Base-by-base conservation (phyloP, 1,140 invertebrate genomes). In the Cyclina sinensis region DNA sequence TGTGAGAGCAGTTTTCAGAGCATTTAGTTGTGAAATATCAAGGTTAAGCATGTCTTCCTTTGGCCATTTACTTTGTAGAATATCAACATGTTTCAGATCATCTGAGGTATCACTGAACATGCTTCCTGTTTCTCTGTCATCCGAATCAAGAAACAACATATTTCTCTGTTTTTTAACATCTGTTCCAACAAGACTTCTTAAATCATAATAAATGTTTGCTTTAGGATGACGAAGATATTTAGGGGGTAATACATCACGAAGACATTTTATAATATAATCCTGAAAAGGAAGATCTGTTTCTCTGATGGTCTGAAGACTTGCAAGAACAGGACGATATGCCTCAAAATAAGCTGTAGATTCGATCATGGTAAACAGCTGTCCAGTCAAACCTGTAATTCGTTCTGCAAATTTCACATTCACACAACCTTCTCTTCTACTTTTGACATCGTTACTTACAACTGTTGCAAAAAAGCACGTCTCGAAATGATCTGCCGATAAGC, bases 401-500 rank as follows among this genome's bases (percentile, higher is more conserved):
- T 57, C 12, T n/a, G 46, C 24, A 93, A 95, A 94, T 97, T 96
- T 93, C 11, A 92, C 70, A 39, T 86, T 27, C 5, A 92, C 0
- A 30, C 54, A 48, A 27, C 91, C 92, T 16, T 86, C n/a, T 37
- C 59, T 51, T 48, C 79, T 65, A 1, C 74, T 37, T 18, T 73
- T 51, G 48, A 94, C 37, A 57, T 97, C 95, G 57, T 97, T 94
- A 32, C 97, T 96, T 1, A 95, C 92, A 57, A 98, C 96, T 0
- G 96, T 97, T 27, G 96, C 97, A 88, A 98, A 96, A 62, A 97
- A 95, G 39, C 97, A 95, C 54, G 96, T 96, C 37, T 96, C 93
- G 92, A 98, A 98, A 79, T 97, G 96, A 91, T 97, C 96, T 12
- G 92, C 95, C 0, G 97, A 97, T 24, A 98, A 96, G 87, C 97